phyloP scores from a whole-genome alignment of 2,113 vertebrate species.

The Oncorhynchus tshawytscha region DNA sequence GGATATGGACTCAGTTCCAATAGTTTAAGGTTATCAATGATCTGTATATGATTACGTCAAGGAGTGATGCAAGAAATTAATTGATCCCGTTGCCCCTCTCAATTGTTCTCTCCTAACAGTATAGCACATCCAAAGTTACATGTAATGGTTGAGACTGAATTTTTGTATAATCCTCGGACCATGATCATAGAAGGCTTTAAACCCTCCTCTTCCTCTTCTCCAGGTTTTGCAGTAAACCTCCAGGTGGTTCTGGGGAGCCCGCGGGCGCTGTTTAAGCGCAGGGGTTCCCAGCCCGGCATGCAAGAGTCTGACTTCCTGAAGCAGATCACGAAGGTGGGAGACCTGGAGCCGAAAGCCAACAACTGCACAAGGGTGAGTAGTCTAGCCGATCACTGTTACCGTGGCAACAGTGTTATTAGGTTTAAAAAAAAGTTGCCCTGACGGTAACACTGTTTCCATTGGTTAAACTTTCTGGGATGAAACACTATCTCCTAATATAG shows the following conservation, averaged over 20 bases:
- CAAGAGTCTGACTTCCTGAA: conserved; percentile 99
- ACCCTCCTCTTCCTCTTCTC: background rate
- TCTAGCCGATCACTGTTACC: too few species aligned
- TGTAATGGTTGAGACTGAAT: background rate
- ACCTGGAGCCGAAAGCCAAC: conserved; percentile 93
- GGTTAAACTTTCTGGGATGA: background rate
- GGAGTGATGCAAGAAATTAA: too few species aligned
- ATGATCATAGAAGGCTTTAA: background rate
- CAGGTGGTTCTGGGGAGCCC: conserved; percentile 92
- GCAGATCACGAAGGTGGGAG: conserved; percentile 92
- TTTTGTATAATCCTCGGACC: background rate
- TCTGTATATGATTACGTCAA: too few species aligned
- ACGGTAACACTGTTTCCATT: too few species aligned
- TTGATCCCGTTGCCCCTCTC: too few species aligned
- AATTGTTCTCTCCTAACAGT: background rate
- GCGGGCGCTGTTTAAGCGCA: conserved; percentile 91
- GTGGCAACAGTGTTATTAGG: too few species aligned
- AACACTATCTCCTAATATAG: background rate
- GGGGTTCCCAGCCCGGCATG: conserved; percentile 96
- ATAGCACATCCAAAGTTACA: background rate
- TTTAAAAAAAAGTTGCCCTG: too few species aligned
- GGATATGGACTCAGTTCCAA: too few species aligned
- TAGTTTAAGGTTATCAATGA: too few species aligned
- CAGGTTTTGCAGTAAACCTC: conserved; percentile 96
- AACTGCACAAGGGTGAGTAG: conserved; percentile 93